These are phyloP conservation scores for Oophaga pumilio DNA, from an alignment of 2,113 vertebrate genomes.

Conservation along the genomic window DNA sequence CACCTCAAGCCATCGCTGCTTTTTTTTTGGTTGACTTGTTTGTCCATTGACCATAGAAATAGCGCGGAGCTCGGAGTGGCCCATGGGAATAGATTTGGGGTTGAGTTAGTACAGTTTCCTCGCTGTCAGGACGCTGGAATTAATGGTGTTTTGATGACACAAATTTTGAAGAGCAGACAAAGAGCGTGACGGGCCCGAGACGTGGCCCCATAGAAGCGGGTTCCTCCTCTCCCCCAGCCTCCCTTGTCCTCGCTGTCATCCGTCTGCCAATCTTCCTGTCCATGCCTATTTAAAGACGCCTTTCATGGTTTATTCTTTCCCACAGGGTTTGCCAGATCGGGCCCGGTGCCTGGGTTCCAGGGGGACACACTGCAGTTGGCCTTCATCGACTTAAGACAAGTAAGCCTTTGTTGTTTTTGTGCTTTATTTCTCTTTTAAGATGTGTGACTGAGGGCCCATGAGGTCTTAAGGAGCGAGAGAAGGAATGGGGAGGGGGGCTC, in stretches of 20 bases:
- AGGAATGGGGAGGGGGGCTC: slow-evolving; percentile 28
- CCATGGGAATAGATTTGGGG: slow-evolving; percentile 88
- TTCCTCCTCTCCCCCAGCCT: slow-evolving; percentile 83
- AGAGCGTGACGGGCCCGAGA: slow-evolving; percentile 82
- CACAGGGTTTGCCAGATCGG: slow-evolving; percentile 99
- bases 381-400: slow-evolving; percentile 99
- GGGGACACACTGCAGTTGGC: slow-evolving; percentile 99
- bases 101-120: slow-evolving; percentile 86
- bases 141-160: slow-evolving; percentile 94
- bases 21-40: slow-evolving; percentile 75
- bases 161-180: slow-evolving; percentile 87
- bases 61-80: slow-evolving; percentile 76
- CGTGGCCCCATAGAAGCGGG: slow-evolving; percentile 87
- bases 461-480: slow-evolving; percentile 75
- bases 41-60: slow-evolving; percentile 83
- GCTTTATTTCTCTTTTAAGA: slow-evolving; percentile 84
- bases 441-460: slow-evolving; percentile 87
- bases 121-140: slow-evolving; percentile 89
- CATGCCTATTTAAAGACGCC: slow-evolving; percentile 92
- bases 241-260: slow-evolving; percentile 96
- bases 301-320: slow-evolving; percentile 97
- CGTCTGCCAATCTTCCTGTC: slow-evolving; percentile 98
- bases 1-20: slow-evolving; percentile 42
- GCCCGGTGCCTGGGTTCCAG: slow-evolving; percentile 99
- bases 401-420: slow-evolving; percentile 95